Percentiles rank a stretch among this genome's conserved stretches.
These are phyloP conservation scores for Uropsilus gracilis DNA, from an alignment of 2,113 vertebrate species.

Conservation along the genomic window DNA sequence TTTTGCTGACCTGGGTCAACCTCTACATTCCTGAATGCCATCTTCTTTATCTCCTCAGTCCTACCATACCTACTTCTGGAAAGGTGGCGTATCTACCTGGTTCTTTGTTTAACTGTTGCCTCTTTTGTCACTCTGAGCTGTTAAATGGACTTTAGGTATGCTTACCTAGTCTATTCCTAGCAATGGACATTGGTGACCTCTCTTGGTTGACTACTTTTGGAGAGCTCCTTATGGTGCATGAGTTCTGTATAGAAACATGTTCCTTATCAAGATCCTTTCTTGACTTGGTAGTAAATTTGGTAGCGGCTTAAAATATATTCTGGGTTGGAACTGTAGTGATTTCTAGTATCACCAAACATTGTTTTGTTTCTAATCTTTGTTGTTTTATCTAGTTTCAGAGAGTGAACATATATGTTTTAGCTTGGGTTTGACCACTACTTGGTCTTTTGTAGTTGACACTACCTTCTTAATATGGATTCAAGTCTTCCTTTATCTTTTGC, in stretches of 20 bases:
- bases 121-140: background rate
- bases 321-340: background rate
- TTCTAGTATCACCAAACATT: background rate
- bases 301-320: background rate
- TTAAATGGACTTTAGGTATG: background rate
- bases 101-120: background rate
- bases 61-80: background rate
- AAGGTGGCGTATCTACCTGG: background rate
- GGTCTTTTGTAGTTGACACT: background rate
- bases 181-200: background rate
- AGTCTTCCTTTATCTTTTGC: background rate
- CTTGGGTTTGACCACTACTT: background rate
- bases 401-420: background rate
- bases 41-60: background rate
- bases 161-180: background rate
- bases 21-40: background rate
- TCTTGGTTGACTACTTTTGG: background rate
- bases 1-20: background rate
- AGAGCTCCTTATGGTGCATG: background rate
- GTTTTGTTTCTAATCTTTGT: background rate
- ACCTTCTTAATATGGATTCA: background rate
- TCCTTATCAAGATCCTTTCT: background rate
- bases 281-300: background rate
- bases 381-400: background rate
- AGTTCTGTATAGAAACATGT: background rate